Base-by-base conservation (phyloP, 2,113 vertebrate genomes). In the Penelope pileata region DNA sequence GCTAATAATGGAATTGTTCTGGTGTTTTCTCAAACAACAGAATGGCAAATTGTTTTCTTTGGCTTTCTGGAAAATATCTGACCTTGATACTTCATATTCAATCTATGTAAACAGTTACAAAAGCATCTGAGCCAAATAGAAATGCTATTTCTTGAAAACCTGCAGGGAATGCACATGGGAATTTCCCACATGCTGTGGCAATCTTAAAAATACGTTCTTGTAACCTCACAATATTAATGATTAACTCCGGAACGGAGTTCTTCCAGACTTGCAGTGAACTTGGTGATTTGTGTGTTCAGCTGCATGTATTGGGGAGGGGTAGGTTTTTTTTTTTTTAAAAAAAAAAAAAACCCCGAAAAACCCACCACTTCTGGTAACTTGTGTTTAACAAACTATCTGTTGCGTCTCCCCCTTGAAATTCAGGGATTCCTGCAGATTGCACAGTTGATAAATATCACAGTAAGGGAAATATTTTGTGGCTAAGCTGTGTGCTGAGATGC, bases 51-150 rank as follows among this genome's bases (percentile, higher is more conserved):
- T 90, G 93, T 93, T 94, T 96, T 68, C 73, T 76, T 95, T 83
- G 91, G 83, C 91, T 94, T 94, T 91, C 90, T 96, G 92, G 83
- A 96, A 95, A 97, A 93, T 93, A 93, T 96, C 80, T 96, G 96
- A 96, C 95, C 93, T 94, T 96, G 93, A 90, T 94, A 95, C 36
- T 96, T 96, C 90, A 62, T 91, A 86, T 93, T 92, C 91, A 88
- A 75, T 97, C 93, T 88, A 94, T 96, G 92, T 97, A 96, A 97
- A 96, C 94, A 97, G 94, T 95, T 93, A 72, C 69, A 90, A 84
- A 93, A 84, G 32, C 56, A 75, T 95, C 88, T 94, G 76, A 93
- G 85, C 83, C 91, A 93, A 96, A 74, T 2, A 90, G 90, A 96
- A 92, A 81, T 79, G 83, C 64, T 90, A 42, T 91, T 96, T 96